phyloP scores from a whole-genome alignment of 35 echinoderm and acorn worm species.

The Chiridota heheva region DNA sequence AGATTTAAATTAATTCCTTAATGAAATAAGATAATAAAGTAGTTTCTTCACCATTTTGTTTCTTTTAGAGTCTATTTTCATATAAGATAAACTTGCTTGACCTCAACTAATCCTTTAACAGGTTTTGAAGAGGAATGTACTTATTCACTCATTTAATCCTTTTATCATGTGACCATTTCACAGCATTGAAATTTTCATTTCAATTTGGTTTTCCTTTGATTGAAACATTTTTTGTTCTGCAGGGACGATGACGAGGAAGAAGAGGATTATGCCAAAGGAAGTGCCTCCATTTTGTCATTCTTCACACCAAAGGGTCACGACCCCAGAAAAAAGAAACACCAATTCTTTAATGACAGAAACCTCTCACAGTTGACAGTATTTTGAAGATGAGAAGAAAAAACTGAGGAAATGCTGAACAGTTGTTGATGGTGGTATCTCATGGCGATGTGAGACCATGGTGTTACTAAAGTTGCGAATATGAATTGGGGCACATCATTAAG shows the following conservation, averaged over 20 bases:
- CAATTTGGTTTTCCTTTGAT: background rate
- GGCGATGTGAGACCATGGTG: too few species aligned
- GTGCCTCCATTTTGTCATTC: constrained; percentile 72
- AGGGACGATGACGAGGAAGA: constrained; percentile 96
- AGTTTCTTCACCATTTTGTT: too few species aligned
- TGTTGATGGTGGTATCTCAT: too few species aligned
- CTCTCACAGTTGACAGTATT: constrained; percentile 70
- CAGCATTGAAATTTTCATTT: background rate
- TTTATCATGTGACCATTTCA: background rate
- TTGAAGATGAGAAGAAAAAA: constrained; percentile 17
- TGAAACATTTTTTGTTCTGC: constrained; percentile 36
- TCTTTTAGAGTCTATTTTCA: too few species aligned
- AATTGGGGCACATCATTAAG: too few species aligned
- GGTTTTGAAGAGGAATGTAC: too few species aligned
- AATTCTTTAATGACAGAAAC: constrained; percentile 90
- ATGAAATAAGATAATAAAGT: too few species aligned
- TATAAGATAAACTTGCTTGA: too few species aligned
- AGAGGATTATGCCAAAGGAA: constrained; percentile 76
- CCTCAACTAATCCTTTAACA: too few species aligned
- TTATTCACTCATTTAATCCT: background rate
- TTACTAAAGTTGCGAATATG: too few species aligned
- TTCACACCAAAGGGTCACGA: constrained; percentile 87
- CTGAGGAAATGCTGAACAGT: too few species aligned
- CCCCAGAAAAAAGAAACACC: constrained; percentile 81
- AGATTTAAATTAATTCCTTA: too few species aligned